Evolutionary conservation across 1,140 invertebrate genomes (phyloP).

Genomic region (Dendrolimus punctatus): DNA sequence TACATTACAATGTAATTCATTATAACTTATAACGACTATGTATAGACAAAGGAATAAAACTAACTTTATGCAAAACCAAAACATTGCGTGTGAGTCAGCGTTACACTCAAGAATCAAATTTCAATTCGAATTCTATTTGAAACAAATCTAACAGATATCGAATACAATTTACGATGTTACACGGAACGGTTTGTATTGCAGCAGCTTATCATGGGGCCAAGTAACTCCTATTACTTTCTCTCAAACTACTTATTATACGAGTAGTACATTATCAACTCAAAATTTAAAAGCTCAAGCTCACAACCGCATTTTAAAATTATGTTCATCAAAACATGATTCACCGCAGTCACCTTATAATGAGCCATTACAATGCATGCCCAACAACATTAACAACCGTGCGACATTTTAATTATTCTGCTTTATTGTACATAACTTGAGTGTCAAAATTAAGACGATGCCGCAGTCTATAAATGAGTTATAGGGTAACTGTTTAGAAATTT

Average conservation of each 20-base stretch:
- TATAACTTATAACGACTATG: not conserved
- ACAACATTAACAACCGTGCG: not conserved
- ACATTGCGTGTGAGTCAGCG: conserved; percentile 36
- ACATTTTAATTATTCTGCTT: conserved; percentile 36
- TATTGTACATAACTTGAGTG: conserved; percentile 38
- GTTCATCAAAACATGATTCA: too few relatives aligned
- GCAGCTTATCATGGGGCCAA: conserved; percentile 24
- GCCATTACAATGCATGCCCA: too few relatives aligned
- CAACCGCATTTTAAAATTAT: too few relatives aligned
- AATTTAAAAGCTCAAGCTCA: too few relatives aligned
- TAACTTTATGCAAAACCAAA: conserved; percentile 18
- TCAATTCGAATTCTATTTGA: conserved; percentile 31
- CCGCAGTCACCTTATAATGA: too few relatives aligned
- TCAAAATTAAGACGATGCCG: conserved; percentile 39
- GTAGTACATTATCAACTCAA: too few relatives aligned
- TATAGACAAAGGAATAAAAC: not conserved
- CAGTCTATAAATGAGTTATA: conserved; percentile 57
- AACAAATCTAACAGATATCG: conserved; percentile 32
- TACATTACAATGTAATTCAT: not conserved
- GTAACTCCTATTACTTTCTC: conserved; percentile 29
- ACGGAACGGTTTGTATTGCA: conserved; percentile 27
- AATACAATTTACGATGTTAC: conserved; percentile 39
- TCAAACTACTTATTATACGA: conserved; percentile 9
- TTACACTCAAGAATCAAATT: conserved; percentile 42
- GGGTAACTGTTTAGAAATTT: conserved; percentile 36